Evolutionary conservation across 2,888 invertebrate species (phyloP).

Genomic region (Ectemnius cavifrons): DNA sequence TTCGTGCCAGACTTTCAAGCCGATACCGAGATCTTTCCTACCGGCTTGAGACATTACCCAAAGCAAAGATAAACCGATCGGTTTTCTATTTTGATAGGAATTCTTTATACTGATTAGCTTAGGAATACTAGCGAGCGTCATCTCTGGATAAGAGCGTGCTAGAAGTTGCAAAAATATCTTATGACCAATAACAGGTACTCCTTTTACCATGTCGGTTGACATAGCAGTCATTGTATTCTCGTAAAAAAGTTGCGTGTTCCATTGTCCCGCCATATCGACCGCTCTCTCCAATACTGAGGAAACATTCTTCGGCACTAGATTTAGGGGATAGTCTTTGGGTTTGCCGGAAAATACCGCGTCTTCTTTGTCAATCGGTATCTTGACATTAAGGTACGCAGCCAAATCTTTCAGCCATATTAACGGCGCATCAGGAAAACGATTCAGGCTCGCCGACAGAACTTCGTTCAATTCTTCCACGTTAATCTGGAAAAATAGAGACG

Average conservation of each 20-base stretch:
- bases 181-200: constrained; percentile 83
- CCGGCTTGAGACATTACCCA: constrained; percentile 90
- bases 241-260: constrained; percentile 84
- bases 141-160: constrained; percentile 83
- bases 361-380: constrained; percentile 82
- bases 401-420: constrained; percentile 86
- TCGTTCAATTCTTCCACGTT: constrained; percentile 81
- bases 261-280: constrained; percentile 82
- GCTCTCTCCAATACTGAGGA: constrained; percentile 78
- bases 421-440: constrained; percentile 85
- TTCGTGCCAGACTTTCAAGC: constrained; percentile 87
- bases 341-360: constrained; percentile 82
- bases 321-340: constrained; percentile 81
- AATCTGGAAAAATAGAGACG: constrained; percentile 78
- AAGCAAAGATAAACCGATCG: constrained; percentile 85
- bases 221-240: constrained; percentile 85
- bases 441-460: constrained; percentile 81
- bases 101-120: constrained; percentile 84
- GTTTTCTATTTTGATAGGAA: constrained; percentile 88
- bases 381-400: constrained; percentile 82
- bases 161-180: constrained; percentile 86
- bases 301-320: constrained; percentile 79
- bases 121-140: constrained; percentile 81
- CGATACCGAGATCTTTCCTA: constrained; percentile 82
- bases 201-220: constrained; percentile 86